These are phyloP conservation scores for Forbesichthys agassizii DNA, from an alignment of 2,113 vertebrate genomes.

Conservation along the genomic window DNA sequence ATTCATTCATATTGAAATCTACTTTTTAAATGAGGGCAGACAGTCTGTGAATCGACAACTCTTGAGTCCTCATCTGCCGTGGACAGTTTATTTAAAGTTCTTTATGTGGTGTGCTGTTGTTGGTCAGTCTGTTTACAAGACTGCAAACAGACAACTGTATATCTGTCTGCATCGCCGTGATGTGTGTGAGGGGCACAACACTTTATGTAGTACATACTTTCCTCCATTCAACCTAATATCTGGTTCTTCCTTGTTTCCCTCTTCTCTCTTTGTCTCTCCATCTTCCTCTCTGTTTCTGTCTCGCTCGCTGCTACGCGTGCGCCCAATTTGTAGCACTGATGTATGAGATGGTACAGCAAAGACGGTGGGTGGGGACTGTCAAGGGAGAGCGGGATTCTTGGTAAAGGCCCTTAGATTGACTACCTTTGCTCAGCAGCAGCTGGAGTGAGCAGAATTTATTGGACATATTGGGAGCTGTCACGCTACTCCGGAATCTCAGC, in stretches of 20 bases:
- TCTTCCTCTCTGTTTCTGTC: slow-evolving; percentile 16
- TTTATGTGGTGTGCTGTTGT: neutral
- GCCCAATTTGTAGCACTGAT: slow-evolving; percentile 57
- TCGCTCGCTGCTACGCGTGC: slow-evolving; percentile 24
- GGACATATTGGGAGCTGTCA: slow-evolving; percentile 24
- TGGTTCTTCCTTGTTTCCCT: neutral
- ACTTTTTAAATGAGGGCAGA: neutral
- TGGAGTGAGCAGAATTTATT: slow-evolving; percentile 45
- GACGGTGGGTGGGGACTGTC: slow-evolving; percentile 41
- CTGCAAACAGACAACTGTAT: neutral
- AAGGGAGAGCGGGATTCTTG: slow-evolving; percentile 38
- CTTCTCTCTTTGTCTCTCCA: slow-evolving; percentile 1
- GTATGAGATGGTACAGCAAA: slow-evolving; percentile 47
- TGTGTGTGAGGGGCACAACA: slow-evolving; percentile 5
- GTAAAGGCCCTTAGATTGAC: slow-evolving; percentile 56
- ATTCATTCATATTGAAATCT: slow-evolving; percentile 25
- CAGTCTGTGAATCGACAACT: too few relatives aligned
- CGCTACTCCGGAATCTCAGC: slow-evolving; percentile 33
- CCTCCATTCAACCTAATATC: slow-evolving; percentile 12
- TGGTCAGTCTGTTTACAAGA: neutral
- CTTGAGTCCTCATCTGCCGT: too few relatives aligned
- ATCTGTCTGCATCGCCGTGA: neutral
- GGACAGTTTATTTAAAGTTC: neutral
- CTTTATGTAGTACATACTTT: neutral
- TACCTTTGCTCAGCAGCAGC: slow-evolving; percentile 48